Percentiles rank a stretch among this genome's conserved stretches.
Conservation (phyloP, 2,797 vertebrate genomes). For the Austrolebias charrua region DNA sequence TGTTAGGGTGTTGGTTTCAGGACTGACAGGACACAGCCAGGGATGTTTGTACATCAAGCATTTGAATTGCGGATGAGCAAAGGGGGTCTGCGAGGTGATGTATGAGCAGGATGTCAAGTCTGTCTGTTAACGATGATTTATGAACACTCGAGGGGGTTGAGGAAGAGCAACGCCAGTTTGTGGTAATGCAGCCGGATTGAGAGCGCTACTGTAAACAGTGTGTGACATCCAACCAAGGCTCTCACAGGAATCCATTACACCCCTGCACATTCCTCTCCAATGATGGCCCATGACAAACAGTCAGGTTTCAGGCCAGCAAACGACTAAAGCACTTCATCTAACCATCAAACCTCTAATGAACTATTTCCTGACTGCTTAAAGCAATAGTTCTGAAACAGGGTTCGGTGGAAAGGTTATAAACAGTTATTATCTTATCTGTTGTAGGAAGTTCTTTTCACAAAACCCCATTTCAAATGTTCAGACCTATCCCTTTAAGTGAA, state of each 20-base stretch:
- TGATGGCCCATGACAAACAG: slow-evolving; percentile 44
- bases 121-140: slow-evolving; percentile 82
- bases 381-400: not conserved
- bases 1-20: slow-evolving; percentile 71
- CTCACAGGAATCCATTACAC: slow-evolving; percentile 65
- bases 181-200: slow-evolving; percentile 62
- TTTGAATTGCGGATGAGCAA: slow-evolving; percentile 66
- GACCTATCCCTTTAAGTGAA: too few relatives aligned
- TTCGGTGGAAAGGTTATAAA: too few relatives aligned
- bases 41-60: slow-evolving; percentile 71
- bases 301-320: slow-evolving; percentile 38
- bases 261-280: slow-evolving; percentile 58
- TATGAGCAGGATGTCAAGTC: slow-evolving; percentile 70
- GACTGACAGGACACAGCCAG: slow-evolving; percentile 62
- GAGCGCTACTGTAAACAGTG: slow-evolving; percentile 75
- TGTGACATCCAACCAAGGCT: slow-evolving; percentile 64
- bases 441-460: too few relatives aligned
- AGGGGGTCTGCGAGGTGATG: slow-evolving; percentile 68
- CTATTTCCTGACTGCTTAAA: slow-evolving; percentile 18
- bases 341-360: slow-evolving; percentile 29
- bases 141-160: slow-evolving; percentile 62
- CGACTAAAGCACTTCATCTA: slow-evolving; percentile 27
- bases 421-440: too few relatives aligned
- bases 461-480: too few relatives aligned
- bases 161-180: slow-evolving; percentile 31